Evolutionary conservation across 2,888 invertebrate species (phyloP).

Genomic region (Smittia sp.): DNA sequence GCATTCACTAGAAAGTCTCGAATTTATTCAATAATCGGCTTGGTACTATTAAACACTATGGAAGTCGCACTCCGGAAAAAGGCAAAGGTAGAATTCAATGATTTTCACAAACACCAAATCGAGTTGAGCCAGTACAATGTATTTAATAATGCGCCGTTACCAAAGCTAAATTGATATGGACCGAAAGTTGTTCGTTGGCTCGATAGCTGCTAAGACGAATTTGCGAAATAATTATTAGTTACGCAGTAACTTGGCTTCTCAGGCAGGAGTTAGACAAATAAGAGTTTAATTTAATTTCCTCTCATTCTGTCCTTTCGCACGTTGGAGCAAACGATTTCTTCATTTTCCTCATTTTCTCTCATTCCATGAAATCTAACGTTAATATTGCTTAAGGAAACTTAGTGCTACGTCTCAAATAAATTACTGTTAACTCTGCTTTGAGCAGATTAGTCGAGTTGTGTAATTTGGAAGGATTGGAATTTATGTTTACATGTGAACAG

Average conservation of each 20-base stretch:
- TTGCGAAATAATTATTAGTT: not conserved
- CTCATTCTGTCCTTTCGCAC: not conserved
- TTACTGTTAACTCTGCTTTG: slow-evolving; percentile 35
- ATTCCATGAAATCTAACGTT: slow-evolving; percentile 33
- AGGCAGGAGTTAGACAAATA: not conserved
- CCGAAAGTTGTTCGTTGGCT: not conserved
- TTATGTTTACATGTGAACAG: slow-evolving; percentile 38
- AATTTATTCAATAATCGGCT: no score
- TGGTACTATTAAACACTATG: no score
- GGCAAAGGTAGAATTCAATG: no score
- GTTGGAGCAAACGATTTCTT: not conserved
- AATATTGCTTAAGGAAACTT: slow-evolving; percentile 39
- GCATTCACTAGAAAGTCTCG: no score
- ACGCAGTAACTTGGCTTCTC: not conserved
- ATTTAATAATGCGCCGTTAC: no score
- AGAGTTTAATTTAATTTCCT: slow-evolving; percentile 35
- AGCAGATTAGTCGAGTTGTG: slow-evolving; percentile 37
- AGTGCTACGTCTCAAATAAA: slow-evolving; percentile 21
- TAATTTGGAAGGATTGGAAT: slow-evolving; percentile 37
- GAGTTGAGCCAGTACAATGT: no score
- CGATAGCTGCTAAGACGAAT: not conserved
- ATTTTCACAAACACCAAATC: no score
- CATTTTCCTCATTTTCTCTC: not conserved
- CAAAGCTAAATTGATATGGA: not conserved
- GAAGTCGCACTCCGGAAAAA: no score